Percentiles rank a stretch among this genome's conserved stretches.
These are phyloP conservation scores for Nyctibius grandis DNA, from an alignment of 2,797 vertebrate genomes.

Conservation along the genomic window DNA sequence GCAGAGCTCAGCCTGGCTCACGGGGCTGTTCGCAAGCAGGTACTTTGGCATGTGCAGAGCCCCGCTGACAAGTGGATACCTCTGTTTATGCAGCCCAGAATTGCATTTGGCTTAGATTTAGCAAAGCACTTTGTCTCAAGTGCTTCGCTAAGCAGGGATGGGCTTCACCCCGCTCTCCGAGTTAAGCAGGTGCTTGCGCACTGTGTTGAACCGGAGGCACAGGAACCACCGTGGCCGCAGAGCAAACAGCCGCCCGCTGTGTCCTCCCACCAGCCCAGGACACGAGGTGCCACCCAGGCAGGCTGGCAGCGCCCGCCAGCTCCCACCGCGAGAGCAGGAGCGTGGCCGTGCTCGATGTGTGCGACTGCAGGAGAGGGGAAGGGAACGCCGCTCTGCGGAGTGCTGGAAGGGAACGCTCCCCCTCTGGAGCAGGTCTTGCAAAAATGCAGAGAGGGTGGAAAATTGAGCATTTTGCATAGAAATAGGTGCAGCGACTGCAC, in stretches of 20 bases:
- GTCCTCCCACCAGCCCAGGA: neutral
- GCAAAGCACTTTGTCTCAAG: neutral
- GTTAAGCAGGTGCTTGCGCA: neutral
- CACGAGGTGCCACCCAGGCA: accelerated
- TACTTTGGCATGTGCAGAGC: neutral
- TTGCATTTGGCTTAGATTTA: neutral
- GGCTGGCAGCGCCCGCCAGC: accelerated
- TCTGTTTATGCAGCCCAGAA: neutral
- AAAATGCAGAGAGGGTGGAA: neutral
- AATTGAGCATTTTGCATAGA: neutral
- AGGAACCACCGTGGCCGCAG: neutral
- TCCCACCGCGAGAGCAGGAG: neutral
- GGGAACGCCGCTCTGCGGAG: neutral
- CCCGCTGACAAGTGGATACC: neutral
- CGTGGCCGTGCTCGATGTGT: accelerated
- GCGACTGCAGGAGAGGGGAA: neutral
- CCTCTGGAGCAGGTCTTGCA: neutral
- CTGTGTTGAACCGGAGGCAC: neutral
- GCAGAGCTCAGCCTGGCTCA: neutral
- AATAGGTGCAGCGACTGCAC: neutral
- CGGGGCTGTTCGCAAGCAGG: neutral
- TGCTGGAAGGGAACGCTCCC: neutral
- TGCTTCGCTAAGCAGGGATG: neutral
- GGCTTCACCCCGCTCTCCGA: neutral
- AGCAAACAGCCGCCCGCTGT: neutral